These are phyloP conservation scores for Silurus glanis DNA, from an alignment of 2,113 vertebrate species.

Conservation along the genomic window DNA sequence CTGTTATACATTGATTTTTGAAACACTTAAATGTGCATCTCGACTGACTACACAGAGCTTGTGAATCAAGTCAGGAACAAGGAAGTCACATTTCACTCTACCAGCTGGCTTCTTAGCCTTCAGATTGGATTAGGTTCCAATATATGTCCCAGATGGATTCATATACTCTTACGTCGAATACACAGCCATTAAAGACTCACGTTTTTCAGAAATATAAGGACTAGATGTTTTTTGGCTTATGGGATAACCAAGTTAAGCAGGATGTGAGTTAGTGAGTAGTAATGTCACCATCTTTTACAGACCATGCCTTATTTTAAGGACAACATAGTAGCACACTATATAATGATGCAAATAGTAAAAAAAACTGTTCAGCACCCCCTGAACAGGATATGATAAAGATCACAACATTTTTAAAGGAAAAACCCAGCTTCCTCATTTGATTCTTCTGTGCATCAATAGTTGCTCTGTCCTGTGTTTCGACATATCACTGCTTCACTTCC, in stretches of 20 bases:
- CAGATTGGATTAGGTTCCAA: constrained; percentile 73
- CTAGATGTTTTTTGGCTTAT: not conserved
- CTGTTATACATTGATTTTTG: constrained; percentile 46
- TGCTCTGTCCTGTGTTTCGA: constrained; percentile 52
- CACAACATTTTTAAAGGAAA: constrained; percentile 12
- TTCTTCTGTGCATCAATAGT: constrained; percentile 47
- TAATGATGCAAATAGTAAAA: not conserved
- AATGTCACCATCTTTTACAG: not conserved
- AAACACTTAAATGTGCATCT: constrained; percentile 33
- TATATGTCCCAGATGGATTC: constrained; percentile 69
- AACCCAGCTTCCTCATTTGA: constrained; percentile 42
- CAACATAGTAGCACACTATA: not conserved
- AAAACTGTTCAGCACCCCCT: not conserved
- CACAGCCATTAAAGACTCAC: constrained; percentile 18
- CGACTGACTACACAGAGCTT: constrained; percentile 16
- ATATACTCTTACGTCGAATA: constrained; percentile 47
- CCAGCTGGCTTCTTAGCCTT: constrained; percentile 69
- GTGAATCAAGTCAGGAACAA: constrained; percentile 38
- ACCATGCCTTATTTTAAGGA: not conserved
- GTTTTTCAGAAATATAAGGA: not conserved
- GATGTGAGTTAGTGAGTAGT: not conserved
- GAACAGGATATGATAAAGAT: constrained; percentile 49
- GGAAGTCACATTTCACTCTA: constrained; percentile 50
- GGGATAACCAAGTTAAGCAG: not conserved
- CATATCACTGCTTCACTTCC: constrained; percentile 62